phyloP scores from a whole-genome alignment of 2,797 vertebrate species.

The Acomys russatus region DNA sequence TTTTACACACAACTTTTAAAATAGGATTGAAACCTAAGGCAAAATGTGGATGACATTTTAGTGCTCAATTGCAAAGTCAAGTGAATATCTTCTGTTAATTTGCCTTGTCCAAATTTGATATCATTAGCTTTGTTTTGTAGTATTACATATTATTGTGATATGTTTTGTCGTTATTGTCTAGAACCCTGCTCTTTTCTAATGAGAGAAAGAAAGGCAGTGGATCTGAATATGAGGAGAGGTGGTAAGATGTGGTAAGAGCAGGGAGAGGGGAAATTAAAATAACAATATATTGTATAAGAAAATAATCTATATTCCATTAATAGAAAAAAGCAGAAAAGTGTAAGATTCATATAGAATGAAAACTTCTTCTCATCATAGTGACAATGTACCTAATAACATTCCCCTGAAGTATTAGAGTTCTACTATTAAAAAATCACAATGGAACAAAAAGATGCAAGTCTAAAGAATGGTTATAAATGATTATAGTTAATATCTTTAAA shows the following conservation, averaged over 20 bases:
- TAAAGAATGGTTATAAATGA: neutral
- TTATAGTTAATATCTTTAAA: slow-evolving; percentile 16
- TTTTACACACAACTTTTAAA: neutral
- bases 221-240: neutral
- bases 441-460: neutral
- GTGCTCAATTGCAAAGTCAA: neutral
- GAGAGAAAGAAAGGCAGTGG: neutral
- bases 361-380: neutral
- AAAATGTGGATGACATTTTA: neutral
- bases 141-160: neutral
- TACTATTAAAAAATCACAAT: neutral
- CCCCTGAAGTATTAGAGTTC: neutral
- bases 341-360: neutral
- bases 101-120: neutral
- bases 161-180: neutral
- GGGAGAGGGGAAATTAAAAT: neutral
- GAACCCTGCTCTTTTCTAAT: neutral
- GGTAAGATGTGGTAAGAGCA: neutral
- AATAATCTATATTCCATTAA: neutral
- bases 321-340: neutral
- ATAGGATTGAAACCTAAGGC: neutral
- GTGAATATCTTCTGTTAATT: too few species aligned
- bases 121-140: neutral
- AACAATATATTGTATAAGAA: neutral
- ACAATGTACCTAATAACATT: neutral